Percentiles rank a stretch among this genome's conserved stretches.
phyloP scores from a whole-genome alignment of 2,797 vertebrate genomes.

The Mycteria americana region DNA sequence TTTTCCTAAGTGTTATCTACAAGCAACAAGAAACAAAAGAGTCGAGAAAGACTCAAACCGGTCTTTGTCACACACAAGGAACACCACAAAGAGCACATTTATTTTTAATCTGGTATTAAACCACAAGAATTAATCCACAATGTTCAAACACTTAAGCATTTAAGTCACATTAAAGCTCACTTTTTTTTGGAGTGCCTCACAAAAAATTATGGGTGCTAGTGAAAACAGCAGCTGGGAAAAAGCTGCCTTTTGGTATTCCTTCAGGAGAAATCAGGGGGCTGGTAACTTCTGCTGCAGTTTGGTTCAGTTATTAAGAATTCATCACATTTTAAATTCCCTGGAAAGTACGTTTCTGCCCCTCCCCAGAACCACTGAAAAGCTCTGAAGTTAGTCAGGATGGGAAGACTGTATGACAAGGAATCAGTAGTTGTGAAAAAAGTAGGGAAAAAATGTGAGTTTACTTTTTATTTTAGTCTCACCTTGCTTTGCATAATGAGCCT shows the following conservation, averaged over 20 bases:
- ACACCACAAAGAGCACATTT: conserved; percentile 25
- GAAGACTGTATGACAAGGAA: background rate
- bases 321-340: background rate
- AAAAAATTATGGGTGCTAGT: background rate
- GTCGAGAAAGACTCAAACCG: background rate
- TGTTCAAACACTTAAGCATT: conserved; percentile 19
- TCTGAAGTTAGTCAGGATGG: background rate
- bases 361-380: background rate
- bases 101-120: conserved; percentile 60
- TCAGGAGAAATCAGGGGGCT: background rate
- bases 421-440: background rate
- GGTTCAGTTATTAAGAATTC: background rate
- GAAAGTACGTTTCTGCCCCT: background rate
- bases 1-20: conserved; percentile 9
- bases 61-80: background rate
- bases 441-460: background rate
- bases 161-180: conserved; percentile 16
- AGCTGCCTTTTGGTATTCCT: background rate
- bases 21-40: conserved; percentile 30
- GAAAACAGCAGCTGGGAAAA: background rate
- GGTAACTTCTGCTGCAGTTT: background rate
- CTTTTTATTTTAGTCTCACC: background rate
- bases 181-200: background rate
- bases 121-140: conserved; percentile 38
- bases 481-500: background rate